A percentile compares a stretch with the other conserved stretches of the same genome.
These are phyloP conservation scores for Idaea aversata DNA, from an alignment of 2,888 invertebrate genomes.

Conservation along the genomic window DNA sequence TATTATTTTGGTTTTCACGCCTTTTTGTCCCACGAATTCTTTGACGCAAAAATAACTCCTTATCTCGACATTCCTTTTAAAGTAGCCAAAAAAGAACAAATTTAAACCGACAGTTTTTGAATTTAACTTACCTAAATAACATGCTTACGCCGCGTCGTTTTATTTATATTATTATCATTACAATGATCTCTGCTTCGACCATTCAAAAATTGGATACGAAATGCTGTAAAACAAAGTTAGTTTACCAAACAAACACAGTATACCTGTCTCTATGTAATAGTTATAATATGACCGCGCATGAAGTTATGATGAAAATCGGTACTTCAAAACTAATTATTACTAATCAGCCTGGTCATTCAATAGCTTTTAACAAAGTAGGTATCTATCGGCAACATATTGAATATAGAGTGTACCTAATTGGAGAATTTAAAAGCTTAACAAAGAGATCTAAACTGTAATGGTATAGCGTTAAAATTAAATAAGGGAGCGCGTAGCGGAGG, in stretches of 20 bases:
- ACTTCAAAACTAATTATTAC: too few relatives aligned
- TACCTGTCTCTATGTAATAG: too few relatives aligned
- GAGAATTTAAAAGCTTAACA: background rate
- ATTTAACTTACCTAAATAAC: conserved; percentile 65
- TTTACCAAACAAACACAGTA: too few relatives aligned
- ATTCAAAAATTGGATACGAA: background rate
- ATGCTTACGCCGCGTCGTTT: conserved; percentile 56
- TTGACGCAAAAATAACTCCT: conserved; percentile 78
- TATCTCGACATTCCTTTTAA: conserved; percentile 77
- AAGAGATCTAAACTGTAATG: background rate
- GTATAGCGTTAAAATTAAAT: background rate
- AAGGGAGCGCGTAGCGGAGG: conserved; percentile 30
- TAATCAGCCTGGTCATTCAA: conserved; percentile 10
- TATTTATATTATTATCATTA: conserved; percentile 38
- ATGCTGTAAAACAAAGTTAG: background rate
- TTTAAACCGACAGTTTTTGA: conserved; percentile 62
- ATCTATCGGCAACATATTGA: too few relatives aligned
- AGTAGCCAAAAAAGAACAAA: conserved; percentile 69
- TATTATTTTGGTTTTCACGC: conserved; percentile 80
- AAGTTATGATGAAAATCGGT: too few relatives aligned
- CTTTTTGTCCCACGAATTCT: conserved; percentile 76
- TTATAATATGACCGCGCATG: too few relatives aligned
- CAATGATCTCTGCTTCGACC: background rate
- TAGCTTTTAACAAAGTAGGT: conserved; percentile 41
- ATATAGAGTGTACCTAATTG: too few relatives aligned